phyloP scores from a whole-genome alignment of 2,113 vertebrate species.

The Callospermophilus lateralis region DNA sequence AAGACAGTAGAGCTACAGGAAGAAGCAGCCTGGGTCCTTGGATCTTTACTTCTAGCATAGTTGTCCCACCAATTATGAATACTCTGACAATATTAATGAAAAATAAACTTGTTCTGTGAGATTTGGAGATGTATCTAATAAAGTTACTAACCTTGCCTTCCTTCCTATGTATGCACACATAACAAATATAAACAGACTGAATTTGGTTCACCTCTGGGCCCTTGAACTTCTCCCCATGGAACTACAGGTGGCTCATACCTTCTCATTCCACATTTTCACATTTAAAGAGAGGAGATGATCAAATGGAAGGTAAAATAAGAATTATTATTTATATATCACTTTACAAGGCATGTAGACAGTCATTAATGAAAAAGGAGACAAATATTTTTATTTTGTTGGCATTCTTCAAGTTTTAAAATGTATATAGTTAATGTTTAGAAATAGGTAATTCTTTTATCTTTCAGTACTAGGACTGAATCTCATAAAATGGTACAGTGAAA shows the following conservation, averaged over 20 bases:
- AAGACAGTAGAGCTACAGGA: not conserved
- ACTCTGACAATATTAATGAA: not conserved
- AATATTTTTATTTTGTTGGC: not conserved
- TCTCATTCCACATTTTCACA: not conserved
- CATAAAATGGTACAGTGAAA: not conserved
- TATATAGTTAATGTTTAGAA: conserved; percentile 30
- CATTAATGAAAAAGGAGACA: not conserved
- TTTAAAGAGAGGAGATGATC: not conserved
- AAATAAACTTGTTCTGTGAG: not conserved
- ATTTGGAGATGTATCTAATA: not conserved
- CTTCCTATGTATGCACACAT: not conserved
- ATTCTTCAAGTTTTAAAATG: conserved; percentile 8
- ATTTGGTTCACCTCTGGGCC: not conserved
- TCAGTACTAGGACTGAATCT: not conserved
- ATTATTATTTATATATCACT: not conserved
- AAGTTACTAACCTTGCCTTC: not conserved
- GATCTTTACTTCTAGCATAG: not conserved
- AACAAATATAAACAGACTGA: not conserved
- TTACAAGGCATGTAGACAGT: not conserved
- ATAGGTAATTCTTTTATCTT: not conserved
- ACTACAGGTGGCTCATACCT: not conserved
- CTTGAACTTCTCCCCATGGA: not conserved
- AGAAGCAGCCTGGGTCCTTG: not conserved
- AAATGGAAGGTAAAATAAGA: not conserved
- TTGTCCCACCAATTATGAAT: not conserved